Conservation (phyloP, 1,140 invertebrate genomes). For the Sarcophaga peregrina region DNA sequence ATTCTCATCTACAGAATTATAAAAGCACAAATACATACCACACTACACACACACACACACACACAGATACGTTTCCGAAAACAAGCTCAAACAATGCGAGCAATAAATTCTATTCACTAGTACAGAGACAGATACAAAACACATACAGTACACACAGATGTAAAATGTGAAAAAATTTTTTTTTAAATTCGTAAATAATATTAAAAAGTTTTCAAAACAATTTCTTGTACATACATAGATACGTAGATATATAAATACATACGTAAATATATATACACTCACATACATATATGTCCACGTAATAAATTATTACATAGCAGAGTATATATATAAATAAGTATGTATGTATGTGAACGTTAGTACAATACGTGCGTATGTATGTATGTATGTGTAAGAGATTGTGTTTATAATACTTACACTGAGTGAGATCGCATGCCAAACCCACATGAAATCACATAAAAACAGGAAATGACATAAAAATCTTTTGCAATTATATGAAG, state of each 20-base stretch:
- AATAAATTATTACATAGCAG: no score
- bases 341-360: background rate
- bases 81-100: no score
- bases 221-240: background rate
- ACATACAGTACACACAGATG: background rate
- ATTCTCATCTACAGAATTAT: background rate
- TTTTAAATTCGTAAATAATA: slow-evolving; percentile 2
- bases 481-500: slow-evolving; percentile 40
- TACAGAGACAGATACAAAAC: no score
- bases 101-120: background rate
- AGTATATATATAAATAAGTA: no score
- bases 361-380: background rate
- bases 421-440: slow-evolving; percentile 26
- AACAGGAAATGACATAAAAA: slow-evolving; percentile 41
- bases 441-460: slow-evolving; percentile 40
- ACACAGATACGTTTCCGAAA: background rate
- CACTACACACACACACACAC: background rate
- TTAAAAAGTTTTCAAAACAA: slow-evolving; percentile 6
- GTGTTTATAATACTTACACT: background rate
- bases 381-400: background rate
- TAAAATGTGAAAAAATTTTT: background rate
- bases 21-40: background rate
- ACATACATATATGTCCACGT: no score
- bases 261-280: no score
- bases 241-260: background rate